Evolutionary conservation across 1,140 invertebrate species (phyloP).

Genomic region (Cherax quadricarinatus): DNA sequence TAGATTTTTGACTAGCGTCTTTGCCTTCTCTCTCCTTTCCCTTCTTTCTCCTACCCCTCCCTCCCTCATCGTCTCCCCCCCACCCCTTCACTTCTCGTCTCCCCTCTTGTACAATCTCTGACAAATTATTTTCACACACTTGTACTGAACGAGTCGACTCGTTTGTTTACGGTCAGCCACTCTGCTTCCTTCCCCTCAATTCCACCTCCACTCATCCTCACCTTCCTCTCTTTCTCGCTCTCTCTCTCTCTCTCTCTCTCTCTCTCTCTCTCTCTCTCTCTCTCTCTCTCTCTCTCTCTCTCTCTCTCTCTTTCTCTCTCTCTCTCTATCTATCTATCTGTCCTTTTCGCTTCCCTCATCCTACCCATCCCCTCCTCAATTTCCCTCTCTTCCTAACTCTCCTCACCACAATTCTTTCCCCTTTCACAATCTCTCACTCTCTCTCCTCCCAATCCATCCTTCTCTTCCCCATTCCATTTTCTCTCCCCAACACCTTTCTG

Average conservation of each 20-base stretch:
- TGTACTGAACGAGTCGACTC: too few species aligned
- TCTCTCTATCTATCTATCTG: not conserved
- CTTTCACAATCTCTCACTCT: not conserved
- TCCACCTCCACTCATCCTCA: too few species aligned
- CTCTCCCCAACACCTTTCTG: not conserved
- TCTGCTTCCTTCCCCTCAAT: too few species aligned
- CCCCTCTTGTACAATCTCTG: not conserved
- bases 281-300: conserved; percentile 1
- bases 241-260: not conserved
- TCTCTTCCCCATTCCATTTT: not conserved
- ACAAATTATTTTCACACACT: not conserved
- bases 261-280: not conserved
- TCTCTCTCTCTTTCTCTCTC: not conserved
- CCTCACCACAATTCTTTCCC: not conserved
- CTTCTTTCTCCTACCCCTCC: not conserved
- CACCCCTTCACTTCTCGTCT: not conserved
- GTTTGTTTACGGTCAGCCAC: too few species aligned
- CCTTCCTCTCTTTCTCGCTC: not conserved
- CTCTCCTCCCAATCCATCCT: not conserved
- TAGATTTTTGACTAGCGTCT: not conserved
- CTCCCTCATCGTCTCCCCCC: not conserved
- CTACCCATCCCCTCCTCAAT: not conserved
- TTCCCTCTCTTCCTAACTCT: not conserved
- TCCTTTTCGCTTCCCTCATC: not conserved
- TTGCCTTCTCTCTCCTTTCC: not conserved